Percentiles rank a stretch among this genome's conserved stretches.
phyloP scores from a whole-genome alignment of 2,113 vertebrate genomes.

The Petaurus breviceps region DNA sequence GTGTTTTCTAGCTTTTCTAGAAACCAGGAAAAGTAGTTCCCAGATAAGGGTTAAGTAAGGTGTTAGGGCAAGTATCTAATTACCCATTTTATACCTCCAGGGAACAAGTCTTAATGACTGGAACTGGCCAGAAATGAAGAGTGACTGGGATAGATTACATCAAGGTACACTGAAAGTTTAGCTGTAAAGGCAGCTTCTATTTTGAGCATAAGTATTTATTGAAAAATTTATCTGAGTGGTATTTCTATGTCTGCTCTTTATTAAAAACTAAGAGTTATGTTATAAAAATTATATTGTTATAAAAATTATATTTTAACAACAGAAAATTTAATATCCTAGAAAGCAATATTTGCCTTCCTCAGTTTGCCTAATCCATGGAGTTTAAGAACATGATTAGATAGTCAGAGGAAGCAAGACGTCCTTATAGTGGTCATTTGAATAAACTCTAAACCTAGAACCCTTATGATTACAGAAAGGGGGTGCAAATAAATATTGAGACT shows the following conservation, averaged over 20 bases:
- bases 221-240: not conserved
- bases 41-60: not conserved
- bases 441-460: not conserved
- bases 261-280: not conserved
- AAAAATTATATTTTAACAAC: conserved; percentile 3
- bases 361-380: not conserved
- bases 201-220: not conserved
- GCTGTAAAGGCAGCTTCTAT: not conserved
- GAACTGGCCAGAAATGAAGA: not conserved
- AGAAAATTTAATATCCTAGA: not conserved
- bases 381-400: not conserved
- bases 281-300: not conserved
- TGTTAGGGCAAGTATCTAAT: not conserved
- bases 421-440: not conserved
- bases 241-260: conserved; percentile 27
- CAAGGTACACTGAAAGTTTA: not conserved
- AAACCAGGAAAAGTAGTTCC: not conserved
- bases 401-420: not conserved
- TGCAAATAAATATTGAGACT: conserved; percentile 26
- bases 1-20: not conserved
- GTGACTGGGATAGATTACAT: not conserved
- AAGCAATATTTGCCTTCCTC: not conserved
- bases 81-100: not conserved
- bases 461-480: conserved; percentile 14
- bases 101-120: not conserved